These are phyloP conservation scores for Gisinianus flammeolus DNA, from an alignment of 2,888 invertebrate genomes.

Conservation along the genomic window DNA sequence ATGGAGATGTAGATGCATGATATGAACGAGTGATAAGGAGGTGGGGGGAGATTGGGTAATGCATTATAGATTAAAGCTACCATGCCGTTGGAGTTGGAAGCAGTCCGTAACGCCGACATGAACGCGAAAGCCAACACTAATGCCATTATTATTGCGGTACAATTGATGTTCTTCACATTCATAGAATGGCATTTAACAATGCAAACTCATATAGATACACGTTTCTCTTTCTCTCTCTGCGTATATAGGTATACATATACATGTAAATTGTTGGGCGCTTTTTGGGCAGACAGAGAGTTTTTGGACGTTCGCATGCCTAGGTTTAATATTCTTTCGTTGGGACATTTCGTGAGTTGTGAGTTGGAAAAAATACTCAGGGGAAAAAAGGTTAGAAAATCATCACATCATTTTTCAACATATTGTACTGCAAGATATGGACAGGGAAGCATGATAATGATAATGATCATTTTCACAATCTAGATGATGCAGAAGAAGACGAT, in stretches of 20 bases:
- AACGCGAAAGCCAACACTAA: neutral
- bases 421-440: neutral
- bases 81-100: neutral
- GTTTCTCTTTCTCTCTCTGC: neutral
- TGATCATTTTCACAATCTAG: neutral
- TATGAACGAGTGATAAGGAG: too few species aligned
- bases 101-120: neutral
- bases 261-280: neutral
- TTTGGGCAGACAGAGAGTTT: neutral
- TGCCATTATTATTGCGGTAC: neutral
- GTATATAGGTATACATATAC: neutral
- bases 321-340: neutral
- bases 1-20: neutral
- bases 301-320: neutral
- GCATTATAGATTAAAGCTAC: too few species aligned
- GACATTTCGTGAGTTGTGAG: neutral
- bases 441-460: conserved; percentile 20
- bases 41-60: too few species aligned
- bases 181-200: too few species aligned
- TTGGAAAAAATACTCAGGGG: neutral
- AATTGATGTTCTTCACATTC: neutral
- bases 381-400: neutral
- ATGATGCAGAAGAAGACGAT: neutral
- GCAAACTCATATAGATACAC: too few species aligned
- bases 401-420: neutral